Evolutionary conservation across 2,888 invertebrate species (phyloP).

Genomic region (Calliopum simillimum): DNA sequence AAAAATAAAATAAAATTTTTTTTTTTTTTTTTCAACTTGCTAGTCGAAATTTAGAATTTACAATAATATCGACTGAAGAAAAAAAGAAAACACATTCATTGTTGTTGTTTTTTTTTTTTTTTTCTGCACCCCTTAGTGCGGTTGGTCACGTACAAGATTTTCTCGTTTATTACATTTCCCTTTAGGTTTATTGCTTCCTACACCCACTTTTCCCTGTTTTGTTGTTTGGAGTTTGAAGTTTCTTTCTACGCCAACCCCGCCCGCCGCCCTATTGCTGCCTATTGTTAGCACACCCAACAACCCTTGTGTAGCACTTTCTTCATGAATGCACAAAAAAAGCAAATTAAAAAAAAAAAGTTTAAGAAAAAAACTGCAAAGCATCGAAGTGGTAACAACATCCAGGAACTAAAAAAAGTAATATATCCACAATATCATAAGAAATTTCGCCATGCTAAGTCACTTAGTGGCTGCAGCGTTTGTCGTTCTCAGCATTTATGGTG

Average conservation of each 20-base stretch:
- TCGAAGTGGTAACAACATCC: background rate
- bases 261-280: background rate
- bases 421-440: background rate
- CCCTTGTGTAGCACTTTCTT: conserved; percentile 42
- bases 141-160: conserved; percentile 67
- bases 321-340: conserved; percentile 27
- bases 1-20: background rate
- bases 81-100: conserved; percentile 38
- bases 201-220: conserved; percentile 37
- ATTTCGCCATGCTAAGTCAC: conserved; percentile 24
- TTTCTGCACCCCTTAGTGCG: conserved; percentile 53
- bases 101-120: no score
- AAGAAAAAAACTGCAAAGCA: conserved; percentile 19
- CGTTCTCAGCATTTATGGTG: conserved; percentile 20
- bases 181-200: conserved; percentile 65
- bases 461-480: conserved; percentile 5
- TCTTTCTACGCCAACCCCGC: conserved; percentile 1
- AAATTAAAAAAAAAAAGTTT: conserved; percentile 34
- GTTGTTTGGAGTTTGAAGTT: background rate
- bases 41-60: conserved; percentile 16
- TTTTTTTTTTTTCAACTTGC: background rate
- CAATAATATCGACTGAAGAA: conserved; percentile 32
- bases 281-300: conserved; percentile 39
- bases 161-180: conserved; percentile 65
- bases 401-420: conserved; percentile 2